phyloP scores from a whole-genome alignment of 2,797 vertebrate species.

The Gymnodraco acuticeps region DNA sequence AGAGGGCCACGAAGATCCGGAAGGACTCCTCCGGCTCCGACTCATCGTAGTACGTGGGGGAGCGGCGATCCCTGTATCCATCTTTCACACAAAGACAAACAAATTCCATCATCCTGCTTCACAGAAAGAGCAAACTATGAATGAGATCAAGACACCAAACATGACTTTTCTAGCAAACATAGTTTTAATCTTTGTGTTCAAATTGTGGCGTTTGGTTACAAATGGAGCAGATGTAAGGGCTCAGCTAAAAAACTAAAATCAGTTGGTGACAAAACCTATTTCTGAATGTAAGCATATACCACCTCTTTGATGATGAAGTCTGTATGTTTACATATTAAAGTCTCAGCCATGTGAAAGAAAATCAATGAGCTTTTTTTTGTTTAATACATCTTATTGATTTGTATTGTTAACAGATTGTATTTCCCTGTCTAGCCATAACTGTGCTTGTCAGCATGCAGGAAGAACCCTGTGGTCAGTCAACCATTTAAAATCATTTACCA shows the following conservation, averaged over 20 bases:
- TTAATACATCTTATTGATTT: conserved; percentile 45
- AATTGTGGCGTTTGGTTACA: conserved; percentile 22
- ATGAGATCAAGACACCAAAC: conserved; percentile 6
- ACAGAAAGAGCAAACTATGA: background rate
- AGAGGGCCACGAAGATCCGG: conserved; percentile 96
- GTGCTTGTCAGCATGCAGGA: conserved; percentile 60
- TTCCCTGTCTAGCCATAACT: conserved; percentile 38
- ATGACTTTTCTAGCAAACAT: conserved; percentile 10
- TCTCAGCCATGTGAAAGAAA: conserved; percentile 53
- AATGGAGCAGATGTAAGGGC: conserved; percentile 26
- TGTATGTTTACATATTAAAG: conserved; percentile 19
- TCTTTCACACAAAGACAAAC: conserved; percentile 80
- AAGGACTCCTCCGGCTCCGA: conserved; percentile 92
- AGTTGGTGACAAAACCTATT: background rate
- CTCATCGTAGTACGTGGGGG: conserved; percentile 92
- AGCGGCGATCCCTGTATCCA: conserved; percentile 84
- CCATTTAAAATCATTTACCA: conserved; percentile 25
- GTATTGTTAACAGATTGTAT: conserved; percentile 47
- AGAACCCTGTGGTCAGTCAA: conserved; percentile 49
- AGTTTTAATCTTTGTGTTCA: background rate
- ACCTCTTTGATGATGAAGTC: conserved; percentile 19
- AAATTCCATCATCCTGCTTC: conserved; percentile 14
- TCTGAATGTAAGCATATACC: conserved; percentile 2
- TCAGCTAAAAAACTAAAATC: conserved; percentile 8
- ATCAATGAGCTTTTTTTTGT: conserved; percentile 20